phyloP scores from a whole-genome alignment of 2,888 invertebrate species.

The Pseudeuparius sepicola region DNA sequence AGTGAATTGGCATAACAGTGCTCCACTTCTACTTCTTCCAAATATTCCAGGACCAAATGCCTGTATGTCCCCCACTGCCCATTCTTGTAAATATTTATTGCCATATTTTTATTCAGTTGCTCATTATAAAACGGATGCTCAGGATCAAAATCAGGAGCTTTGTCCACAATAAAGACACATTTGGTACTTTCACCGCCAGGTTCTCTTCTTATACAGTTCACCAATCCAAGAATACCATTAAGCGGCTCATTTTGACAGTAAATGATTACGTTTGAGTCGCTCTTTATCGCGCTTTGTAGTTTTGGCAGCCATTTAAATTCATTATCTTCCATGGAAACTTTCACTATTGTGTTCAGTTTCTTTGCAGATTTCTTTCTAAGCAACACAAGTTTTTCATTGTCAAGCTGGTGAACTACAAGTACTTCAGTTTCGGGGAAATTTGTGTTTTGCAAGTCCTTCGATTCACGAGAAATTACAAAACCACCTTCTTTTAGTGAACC shows the following conservation, averaged over 20 bases:
- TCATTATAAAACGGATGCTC: slow-evolving; percentile 45
- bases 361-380: slow-evolving; percentile 39
- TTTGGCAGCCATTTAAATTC: slow-evolving; percentile 43
- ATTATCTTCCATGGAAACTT: slow-evolving; percentile 29
- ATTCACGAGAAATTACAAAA: slow-evolving; percentile 52
- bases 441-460: slow-evolving; percentile 9
- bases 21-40: slow-evolving; percentile 40
- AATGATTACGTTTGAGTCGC: slow-evolving; percentile 50
- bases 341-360: slow-evolving; percentile 36
- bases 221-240: slow-evolving; percentile 73
- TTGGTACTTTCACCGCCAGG: slow-evolving; percentile 36
- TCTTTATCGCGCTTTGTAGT: slow-evolving; percentile 31
- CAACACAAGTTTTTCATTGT: slow-evolving; percentile 44
- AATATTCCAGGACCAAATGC: slow-evolving; percentile 56
- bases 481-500: slow-evolving; percentile 42
- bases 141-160: slow-evolving; percentile 55
- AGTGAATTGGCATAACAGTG: slow-evolving; percentile 70
- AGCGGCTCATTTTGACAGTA: slow-evolving; percentile 51
- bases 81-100: slow-evolving; percentile 65
- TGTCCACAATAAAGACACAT: slow-evolving; percentile 45
- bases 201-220: slow-evolving; percentile 58
- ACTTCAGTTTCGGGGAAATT: background rate
- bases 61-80: slow-evolving; percentile 58
- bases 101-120: slow-evolving; percentile 62
- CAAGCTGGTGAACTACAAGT: slow-evolving; percentile 39